Base-by-base conservation (phyloP, 1,140 invertebrate genomes). In the Cecropterus lyciades region DNA sequence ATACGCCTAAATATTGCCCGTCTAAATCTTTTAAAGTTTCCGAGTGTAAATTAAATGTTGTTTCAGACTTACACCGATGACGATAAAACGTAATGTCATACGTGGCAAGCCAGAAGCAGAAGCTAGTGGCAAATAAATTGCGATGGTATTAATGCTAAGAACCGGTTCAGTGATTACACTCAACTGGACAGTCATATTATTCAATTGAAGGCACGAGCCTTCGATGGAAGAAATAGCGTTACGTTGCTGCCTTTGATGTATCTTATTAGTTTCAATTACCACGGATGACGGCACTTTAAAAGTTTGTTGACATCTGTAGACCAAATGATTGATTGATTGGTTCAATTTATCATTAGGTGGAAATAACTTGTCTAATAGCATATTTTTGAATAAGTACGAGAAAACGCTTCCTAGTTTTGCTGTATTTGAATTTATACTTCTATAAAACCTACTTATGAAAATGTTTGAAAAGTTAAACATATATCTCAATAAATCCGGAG, bases 151-250 rank as follows among this genome's bases (percentile, higher is more conserved):
- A 80, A 77, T 75, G 70, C 67, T 67, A 64, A 57, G 73, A 82
- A 82, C 82, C 77, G 79, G 79, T 84, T 70, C 71, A 63, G 64
- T 74, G 77, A 84, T 84, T 84, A 69, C 75, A 69, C 69, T 62
- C 74, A 67, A 77, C 66, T 78, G 75, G 67, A 73, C 67, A 73
- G 56, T 72, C 72, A 69, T 80, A 77, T 80, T 80, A 79, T 80
- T 81, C 79, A 84, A 84, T 81, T 79, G 69, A 69, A 68, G 60
- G 72, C 70, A 76, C 66, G 65, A 65, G 70, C 65, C 66, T 48
- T 55, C 14, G 27, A 52, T 67, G 49, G 40, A 59, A 59, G 46
- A 63, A 70, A 60, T 65, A 67, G 60, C 53, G 57, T 75, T 65
- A 71, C 48, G 51, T 60, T 48, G 56, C 10, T 24, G 15, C 11